A percentile compares a stretch with the other conserved stretches of the same genome.
phyloP scores from a whole-genome alignment of 2,113 vertebrate species.

The Monopterus albus region DNA sequence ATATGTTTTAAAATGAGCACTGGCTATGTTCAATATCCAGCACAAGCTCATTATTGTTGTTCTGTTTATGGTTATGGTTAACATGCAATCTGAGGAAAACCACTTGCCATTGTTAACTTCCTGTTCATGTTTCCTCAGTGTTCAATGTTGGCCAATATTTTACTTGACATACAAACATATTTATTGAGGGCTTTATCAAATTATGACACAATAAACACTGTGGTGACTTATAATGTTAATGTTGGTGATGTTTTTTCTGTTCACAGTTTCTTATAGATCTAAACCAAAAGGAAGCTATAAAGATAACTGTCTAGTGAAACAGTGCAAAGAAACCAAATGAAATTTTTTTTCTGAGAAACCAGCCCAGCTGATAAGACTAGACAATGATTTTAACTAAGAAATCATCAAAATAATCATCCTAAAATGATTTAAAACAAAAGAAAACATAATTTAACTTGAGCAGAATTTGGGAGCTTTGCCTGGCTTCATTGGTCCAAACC shows the following conservation, averaged over 20 bases:
- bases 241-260: neutral
- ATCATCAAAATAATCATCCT: neutral
- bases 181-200: neutral
- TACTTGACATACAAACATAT: neutral
- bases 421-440: neutral
- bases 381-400: neutral
- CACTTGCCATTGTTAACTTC: constrained; percentile 27
- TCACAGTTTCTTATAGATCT: constrained; percentile 16
- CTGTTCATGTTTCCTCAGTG: constrained; percentile 9
- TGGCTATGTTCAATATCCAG: no score
- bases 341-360: constrained; percentile 10
- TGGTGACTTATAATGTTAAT: neutral
- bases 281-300: constrained; percentile 40
- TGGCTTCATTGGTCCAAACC: neutral
- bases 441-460: no score
- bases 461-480: neutral
- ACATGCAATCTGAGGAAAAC: neutral
- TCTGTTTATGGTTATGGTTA: neutral
- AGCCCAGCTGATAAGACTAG: neutral
- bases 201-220: constrained; percentile 8
- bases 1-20: constrained; percentile 1
- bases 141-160: neutral
- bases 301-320: neutral
- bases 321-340: neutral
- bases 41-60: neutral